phyloP scores from a whole-genome alignment of 2,888 invertebrate species.

The Chesias legatella region DNA sequence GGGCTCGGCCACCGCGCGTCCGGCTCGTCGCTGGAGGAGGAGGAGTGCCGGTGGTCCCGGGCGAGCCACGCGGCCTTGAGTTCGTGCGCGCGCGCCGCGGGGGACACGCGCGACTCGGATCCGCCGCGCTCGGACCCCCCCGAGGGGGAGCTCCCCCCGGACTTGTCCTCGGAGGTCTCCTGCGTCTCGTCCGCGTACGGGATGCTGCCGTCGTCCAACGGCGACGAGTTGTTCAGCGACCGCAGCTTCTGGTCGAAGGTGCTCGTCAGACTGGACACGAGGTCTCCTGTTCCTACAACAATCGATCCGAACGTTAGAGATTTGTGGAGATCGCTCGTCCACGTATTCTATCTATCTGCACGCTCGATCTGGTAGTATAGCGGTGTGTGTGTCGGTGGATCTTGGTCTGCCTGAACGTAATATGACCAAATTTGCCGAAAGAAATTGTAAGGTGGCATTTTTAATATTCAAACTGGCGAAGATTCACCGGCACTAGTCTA shows the following conservation, averaged over 20 bases:
- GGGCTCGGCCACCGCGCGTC: constrained; percentile 36
- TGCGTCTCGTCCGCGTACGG: constrained; percentile 84
- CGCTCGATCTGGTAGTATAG: too few relatives aligned
- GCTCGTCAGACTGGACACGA: constrained; percentile 90
- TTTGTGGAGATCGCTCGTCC: neutral
- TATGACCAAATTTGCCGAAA: too few relatives aligned
- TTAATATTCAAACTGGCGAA: too few relatives aligned
- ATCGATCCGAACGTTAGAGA: constrained; percentile 30
- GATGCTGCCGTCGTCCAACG: constrained; percentile 84
- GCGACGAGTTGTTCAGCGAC: constrained; percentile 84
- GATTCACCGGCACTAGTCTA: too few relatives aligned
- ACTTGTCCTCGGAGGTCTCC: constrained; percentile 53
- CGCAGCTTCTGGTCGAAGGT: constrained; percentile 92
- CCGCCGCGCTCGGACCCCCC: constrained; percentile 43
- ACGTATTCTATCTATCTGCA: too few relatives aligned
- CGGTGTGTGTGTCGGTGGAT: too few relatives aligned
- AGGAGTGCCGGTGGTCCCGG: constrained; percentile 62
- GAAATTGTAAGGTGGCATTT: too few relatives aligned
- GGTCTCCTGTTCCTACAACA: constrained; percentile 89
- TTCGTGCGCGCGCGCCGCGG: constrained; percentile 57
- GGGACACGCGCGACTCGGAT: constrained; percentile 39
- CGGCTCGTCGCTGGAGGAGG: constrained; percentile 57
- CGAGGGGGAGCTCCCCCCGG: constrained; percentile 52
- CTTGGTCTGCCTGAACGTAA: too few relatives aligned
- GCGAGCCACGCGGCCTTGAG: constrained; percentile 73